Evolutionary conservation across 2,113 vertebrate genomes (phyloP), one percentile per base, ranked within the genome.

Genomic region (Craseonycteris thonglongyai): DNA sequence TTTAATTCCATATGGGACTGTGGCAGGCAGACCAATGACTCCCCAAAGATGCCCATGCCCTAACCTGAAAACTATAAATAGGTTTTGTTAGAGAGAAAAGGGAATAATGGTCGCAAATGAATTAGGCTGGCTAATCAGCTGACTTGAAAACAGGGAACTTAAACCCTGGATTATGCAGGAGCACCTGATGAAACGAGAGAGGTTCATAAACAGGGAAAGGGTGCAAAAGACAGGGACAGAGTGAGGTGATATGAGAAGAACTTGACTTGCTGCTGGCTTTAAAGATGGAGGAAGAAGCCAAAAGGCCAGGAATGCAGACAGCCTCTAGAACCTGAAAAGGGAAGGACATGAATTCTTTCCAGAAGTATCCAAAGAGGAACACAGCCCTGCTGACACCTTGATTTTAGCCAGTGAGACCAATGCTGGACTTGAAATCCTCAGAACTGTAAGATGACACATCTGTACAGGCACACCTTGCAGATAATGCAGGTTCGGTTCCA

Each of bases 261-360:
- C 18, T 40, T 9, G 1, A 11, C 11, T 33, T 7, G n/a, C 21
- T 84, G 45, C 15, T 72, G 40, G 28, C 35, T 66, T 28, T 72
- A 65, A 81, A 33, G 30, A 56, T 10, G 26, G 47, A 61, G 35
- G 42, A 40, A 45, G 33, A 10, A 3, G 4, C 66, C 2, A 0
- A 0, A 3, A 69, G n/a, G n/a, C 42, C 30, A 56, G 30, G n/a
- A n/a, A n/a, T n/a, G n/a, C 21, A 24, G 22, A 21, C 0, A 22
- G 30, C 18, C 6, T 74, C 42, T 51, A 51, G 56, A 54, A n/a
- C 2, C 21, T 12, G 10, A 35, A 22, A 59, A 65, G 81, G 22
- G 14, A 24, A 49, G 4, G 38, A 56, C 75, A 28, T 1, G 3
- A 11, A 49, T 75, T 45, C 22, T 90, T 12, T 35, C 11, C 3